Percentiles rank a stretch among this genome's conserved stretches.
Conservation (phyloP, 2,888 invertebrate genomes). For the Lissonota sp. region DNA sequence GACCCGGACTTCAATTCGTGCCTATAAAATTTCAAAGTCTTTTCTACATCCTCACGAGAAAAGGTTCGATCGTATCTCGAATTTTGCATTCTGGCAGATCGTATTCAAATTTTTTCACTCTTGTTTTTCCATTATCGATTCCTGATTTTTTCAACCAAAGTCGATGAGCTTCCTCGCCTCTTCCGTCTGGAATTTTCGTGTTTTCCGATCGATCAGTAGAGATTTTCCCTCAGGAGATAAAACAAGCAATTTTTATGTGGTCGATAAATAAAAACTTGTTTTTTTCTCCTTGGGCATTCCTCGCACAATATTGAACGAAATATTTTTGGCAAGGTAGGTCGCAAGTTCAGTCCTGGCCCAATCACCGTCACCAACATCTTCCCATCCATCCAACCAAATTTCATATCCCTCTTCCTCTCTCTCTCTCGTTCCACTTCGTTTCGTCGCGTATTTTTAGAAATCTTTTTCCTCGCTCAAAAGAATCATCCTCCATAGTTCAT, state of each 20-base stretch:
- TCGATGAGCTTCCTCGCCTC: background rate
- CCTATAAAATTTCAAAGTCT: conserved; percentile 87
- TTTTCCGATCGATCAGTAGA: background rate
- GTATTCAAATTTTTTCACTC: too few relatives aligned
- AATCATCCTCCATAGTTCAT: conserved; percentile 56
- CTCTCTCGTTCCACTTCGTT: conserved; percentile 19
- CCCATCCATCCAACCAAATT: conserved; percentile 46
- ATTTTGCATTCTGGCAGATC: background rate
- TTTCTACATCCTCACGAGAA: conserved; percentile 87
- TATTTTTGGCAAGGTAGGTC: conserved; percentile 59
- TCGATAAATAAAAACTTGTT: background rate
- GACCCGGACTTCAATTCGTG: conserved; percentile 85
- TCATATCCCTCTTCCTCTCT: conserved; percentile 31
- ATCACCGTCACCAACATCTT: conserved; percentile 39
- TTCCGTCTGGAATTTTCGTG: background rate
- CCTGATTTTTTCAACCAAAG: background rate
- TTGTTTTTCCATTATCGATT: too few relatives aligned
- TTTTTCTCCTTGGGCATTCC: conserved; percentile 15
- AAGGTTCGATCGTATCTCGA: conserved; percentile 85
- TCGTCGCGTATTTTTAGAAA: conserved; percentile 57
- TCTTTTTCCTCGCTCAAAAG: conserved; percentile 59
- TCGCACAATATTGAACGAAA: conserved; percentile 15
- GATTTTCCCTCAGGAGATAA: conserved; percentile 24
- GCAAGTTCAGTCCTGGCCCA: conserved; percentile 47
- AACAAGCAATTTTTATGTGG: conserved; percentile 35